These are phyloP conservation scores for Thera britannica DNA, from an alignment of 2,888 invertebrate genomes.

Conservation along the genomic window DNA sequence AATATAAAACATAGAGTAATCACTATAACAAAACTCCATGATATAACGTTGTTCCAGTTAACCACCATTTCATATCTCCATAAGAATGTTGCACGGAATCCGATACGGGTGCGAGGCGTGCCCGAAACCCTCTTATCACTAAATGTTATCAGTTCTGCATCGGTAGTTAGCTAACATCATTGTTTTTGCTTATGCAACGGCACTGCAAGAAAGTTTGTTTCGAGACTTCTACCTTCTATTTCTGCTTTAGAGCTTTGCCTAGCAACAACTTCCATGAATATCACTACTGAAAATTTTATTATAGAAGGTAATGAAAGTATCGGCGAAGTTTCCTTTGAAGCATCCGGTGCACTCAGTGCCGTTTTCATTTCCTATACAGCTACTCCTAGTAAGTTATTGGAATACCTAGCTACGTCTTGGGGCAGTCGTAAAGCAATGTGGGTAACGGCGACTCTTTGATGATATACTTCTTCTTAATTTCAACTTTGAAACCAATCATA, in stretches of 20 bases:
- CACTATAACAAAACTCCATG: constrained; percentile 11
- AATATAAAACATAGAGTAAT: not conserved
- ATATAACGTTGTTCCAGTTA: constrained; percentile 23
- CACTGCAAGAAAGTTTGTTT: constrained; percentile 14
- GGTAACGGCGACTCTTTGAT: not conserved
- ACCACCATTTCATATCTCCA: constrained; percentile 35
- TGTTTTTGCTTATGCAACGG: constrained; percentile 30
- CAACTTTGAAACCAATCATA: not conserved
- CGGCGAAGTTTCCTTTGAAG: constrained; percentile 8
- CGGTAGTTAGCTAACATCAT: constrained; percentile 28
- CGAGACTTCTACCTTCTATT: not conserved
- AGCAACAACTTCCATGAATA: not conserved
- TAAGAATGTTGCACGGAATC: constrained; percentile 41
- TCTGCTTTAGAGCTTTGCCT: constrained; percentile 7
- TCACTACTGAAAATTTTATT: constrained; percentile 2
- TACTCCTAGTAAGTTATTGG: constrained; percentile 3
- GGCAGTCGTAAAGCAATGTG: not conserved
- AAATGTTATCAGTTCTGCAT: constrained; percentile 37
- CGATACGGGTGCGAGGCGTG: constrained; percentile 40
- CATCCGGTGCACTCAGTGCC: constrained; percentile 11
- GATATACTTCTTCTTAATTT: not conserved
- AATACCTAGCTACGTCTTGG: not conserved
- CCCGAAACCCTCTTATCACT: constrained; percentile 38
- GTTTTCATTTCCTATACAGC: constrained; percentile 8
- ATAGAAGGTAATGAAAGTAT: not conserved